phyloP scores from a whole-genome alignment of 2,113 vertebrate genomes.

The western clawed frog (Xenopus tropicalis) region UCB_Xtro_10.0 CM004443.2:72931501-72932000 shows the following conservation, averaged over 20 bases:
- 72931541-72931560: too few relatives aligned
- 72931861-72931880: neutral
- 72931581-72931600: too few relatives aligned
- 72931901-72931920: neutral
- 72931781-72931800: neutral
- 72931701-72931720: too few relatives aligned
- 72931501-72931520: too few relatives aligned
- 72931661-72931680: too few relatives aligned
- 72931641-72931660: too few relatives aligned
- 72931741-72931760: neutral
- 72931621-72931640: too few relatives aligned
- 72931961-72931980: slow-evolving; percentile 3
- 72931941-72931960: neutral
- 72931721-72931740: too few relatives aligned
- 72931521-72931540: too few relatives aligned
- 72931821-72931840: neutral
- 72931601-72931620: too few relatives aligned
- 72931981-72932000: neutral
- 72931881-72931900: slow-evolving; percentile 9
- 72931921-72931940: neutral
- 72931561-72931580: too few relatives aligned
- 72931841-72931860: neutral
- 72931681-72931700: neutral
- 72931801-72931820: neutral
- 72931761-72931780: neutral